Conservation (phyloP, 2,113 vertebrate species). For the Eulemur rufifrons region DNA sequence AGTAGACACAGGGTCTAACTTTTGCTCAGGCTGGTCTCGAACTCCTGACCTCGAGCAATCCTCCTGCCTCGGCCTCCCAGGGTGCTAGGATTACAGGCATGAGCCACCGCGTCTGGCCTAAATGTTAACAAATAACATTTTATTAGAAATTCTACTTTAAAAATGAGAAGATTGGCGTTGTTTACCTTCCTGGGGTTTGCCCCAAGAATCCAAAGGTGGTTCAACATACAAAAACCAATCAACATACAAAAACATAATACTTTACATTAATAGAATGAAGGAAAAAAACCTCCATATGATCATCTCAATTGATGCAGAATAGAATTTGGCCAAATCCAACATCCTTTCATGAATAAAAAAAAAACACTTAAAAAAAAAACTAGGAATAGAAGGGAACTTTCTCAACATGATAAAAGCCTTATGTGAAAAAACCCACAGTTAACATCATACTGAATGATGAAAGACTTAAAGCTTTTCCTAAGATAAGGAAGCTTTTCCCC, state of each 20-base stretch:
- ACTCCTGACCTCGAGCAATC: no score
- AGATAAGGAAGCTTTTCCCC: background rate
- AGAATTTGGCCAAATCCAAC: background rate
- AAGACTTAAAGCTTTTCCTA: background rate
- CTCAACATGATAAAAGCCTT: background rate
- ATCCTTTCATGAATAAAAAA: slow-evolving; percentile 1
- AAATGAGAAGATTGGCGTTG: background rate
- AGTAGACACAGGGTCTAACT: no score
- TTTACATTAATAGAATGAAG: background rate
- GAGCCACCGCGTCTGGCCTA: no score
- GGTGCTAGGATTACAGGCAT: no score
- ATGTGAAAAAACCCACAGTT: background rate
- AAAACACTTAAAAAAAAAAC: background rate
- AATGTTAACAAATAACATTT: background rate
- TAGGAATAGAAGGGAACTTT: background rate
- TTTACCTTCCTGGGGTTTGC: slow-evolving; percentile 1
- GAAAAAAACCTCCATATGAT: background rate
- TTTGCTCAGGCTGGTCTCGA: no score
- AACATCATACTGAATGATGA: background rate
- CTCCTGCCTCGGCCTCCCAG: no score
- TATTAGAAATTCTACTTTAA: background rate
- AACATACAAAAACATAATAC: background rate
- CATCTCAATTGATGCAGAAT: background rate
- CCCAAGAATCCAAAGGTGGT: background rate
- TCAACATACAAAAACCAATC: background rate